Evolutionary conservation across 2,797 vertebrate genomes (phyloP).

Genomic region (Tragelaphus oryx): DNA sequence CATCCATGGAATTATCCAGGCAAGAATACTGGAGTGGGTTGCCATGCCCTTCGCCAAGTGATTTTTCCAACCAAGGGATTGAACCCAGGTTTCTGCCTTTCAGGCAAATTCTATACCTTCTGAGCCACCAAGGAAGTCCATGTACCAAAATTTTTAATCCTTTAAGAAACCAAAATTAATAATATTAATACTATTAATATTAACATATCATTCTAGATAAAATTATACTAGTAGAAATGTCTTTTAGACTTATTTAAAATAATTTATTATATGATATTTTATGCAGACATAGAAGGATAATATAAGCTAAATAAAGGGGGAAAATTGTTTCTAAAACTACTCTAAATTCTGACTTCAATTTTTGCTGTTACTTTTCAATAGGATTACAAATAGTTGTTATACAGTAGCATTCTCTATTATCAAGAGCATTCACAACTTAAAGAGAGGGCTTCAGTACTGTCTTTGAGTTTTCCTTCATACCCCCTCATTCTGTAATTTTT

Average conservation of each 20-base stretch:
- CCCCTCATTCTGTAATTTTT: not conserved
- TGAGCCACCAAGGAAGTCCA: not conserved
- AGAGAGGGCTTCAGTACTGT: not conserved
- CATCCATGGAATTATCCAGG: not conserved
- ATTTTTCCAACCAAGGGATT: not conserved
- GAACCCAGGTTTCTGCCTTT: not conserved
- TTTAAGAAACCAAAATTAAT: not conserved
- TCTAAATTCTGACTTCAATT: not conserved
- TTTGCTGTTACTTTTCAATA: not conserved
- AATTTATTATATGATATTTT: not conserved
- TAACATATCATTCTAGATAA: not conserved
- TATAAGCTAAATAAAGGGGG: not conserved
- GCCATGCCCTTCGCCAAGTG: not conserved
- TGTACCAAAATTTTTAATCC: not conserved
- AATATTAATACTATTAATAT: not conserved
- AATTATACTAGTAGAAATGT: not conserved
- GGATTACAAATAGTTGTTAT: not conserved
- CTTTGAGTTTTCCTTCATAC: not conserved
- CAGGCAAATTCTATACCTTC: not conserved
- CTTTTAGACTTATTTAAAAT: not conserved
- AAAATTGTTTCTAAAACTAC: not conserved
- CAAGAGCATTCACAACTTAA: not conserved
- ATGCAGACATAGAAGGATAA: not conserved
- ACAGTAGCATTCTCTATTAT: not conserved
- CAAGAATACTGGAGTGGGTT: not conserved